Base-by-base conservation (phyloP, 2,797 vertebrate genomes). In the Brotula barbata region DNA sequence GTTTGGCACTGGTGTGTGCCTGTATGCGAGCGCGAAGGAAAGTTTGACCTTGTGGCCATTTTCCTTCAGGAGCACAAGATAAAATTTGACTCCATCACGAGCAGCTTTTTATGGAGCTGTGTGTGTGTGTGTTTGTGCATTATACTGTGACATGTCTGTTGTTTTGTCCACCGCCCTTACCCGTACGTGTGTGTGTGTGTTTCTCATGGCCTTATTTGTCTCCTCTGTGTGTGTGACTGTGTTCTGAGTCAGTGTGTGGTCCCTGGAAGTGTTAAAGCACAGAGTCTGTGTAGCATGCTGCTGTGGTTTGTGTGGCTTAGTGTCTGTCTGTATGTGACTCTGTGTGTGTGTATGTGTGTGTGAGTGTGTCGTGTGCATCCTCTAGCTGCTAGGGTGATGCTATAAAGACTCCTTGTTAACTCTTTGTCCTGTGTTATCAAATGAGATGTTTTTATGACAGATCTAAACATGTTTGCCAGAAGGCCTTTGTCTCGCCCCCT, bases 211-310 rank as follows among this genome's bases (percentile, higher is more conserved):
- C 51, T 21, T 59, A 23, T 31, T 41, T 13, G 46, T 62, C 56
- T 49, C 49, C 37, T 51, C 45, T 68, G 79, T 68, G 59, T 70
- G 59, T 82, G 77, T 73, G 80, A 48, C 34, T 66, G 56, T 19
- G 13, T 60, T 76, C 55, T 60, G 74, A 72, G 70, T 82, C 75
- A 71, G 76, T 89, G 88, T 91, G 89, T 89, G 88, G 90, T 88
- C 88, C 77, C 66, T 84, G 80, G 62, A 88, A 83, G 87, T 87
- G 85, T 90, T 80, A 77, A 73, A 80, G 82, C 78, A 75, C 58
- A 71, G 68, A 75, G 77, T 66, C 71, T 87, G 81, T 80, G 74
- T 60, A 68, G 68, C 47, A 7, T 42, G 67, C 68, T 67, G 73
- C 68, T 88, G 88, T 85, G 86, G 88, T 89, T 88, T 64, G 78